Percentiles rank a stretch among this genome's conserved stretches.
Evolutionary conservation across 2,888 invertebrate species (phyloP).

Genomic region (Allophyes oxyacanthae): DNA sequence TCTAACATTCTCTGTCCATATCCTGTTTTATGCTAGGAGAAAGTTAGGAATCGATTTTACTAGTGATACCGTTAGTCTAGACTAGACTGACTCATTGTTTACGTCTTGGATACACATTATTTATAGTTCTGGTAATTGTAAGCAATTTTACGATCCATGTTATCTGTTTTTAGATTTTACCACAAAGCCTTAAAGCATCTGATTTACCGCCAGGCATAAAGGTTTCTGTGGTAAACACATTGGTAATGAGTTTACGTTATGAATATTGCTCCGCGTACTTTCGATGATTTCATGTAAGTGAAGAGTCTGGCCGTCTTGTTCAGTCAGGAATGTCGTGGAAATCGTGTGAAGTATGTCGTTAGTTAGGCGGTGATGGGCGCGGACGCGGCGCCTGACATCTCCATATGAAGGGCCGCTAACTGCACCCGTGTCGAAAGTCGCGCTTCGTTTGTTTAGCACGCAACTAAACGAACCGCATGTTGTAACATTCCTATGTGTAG

Average conservation of each 20-base stretch:
- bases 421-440: slow-evolving; percentile 79
- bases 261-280: slow-evolving; percentile 36
- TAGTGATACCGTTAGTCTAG: slow-evolving; percentile 52
- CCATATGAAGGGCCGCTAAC: slow-evolving; percentile 80
- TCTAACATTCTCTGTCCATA: slow-evolving; percentile 45
- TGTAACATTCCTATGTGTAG: slow-evolving; percentile 71
- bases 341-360: slow-evolving; percentile 74
- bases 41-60: slow-evolving; percentile 67
- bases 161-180: slow-evolving; percentile 46
- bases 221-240: slow-evolving; percentile 33
- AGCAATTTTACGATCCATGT: slow-evolving; percentile 43
- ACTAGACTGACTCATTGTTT: slow-evolving; percentile 65
- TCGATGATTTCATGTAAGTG: slow-evolving; percentile 35
- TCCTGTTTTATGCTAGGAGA: slow-evolving; percentile 67
- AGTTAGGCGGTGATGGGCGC: slow-evolving; percentile 44
- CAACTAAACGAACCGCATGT: slow-evolving; percentile 74
- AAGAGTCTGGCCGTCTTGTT: slow-evolving; percentile 57
- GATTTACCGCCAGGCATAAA: slow-evolving; percentile 35
- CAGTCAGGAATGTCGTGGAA: slow-evolving; percentile 69
- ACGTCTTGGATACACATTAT: slow-evolving; percentile 51
- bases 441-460: slow-evolving; percentile 80
- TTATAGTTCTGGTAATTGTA: slow-evolving; percentile 54
- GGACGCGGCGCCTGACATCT: slow-evolving; percentile 64
- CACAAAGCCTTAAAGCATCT: slow-evolving; percentile 34
- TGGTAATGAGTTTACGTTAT: slow-evolving; percentile 36